Evolutionary conservation across 2,797 vertebrate species (phyloP).

Genomic region (Echiichthys vipera): DNA sequence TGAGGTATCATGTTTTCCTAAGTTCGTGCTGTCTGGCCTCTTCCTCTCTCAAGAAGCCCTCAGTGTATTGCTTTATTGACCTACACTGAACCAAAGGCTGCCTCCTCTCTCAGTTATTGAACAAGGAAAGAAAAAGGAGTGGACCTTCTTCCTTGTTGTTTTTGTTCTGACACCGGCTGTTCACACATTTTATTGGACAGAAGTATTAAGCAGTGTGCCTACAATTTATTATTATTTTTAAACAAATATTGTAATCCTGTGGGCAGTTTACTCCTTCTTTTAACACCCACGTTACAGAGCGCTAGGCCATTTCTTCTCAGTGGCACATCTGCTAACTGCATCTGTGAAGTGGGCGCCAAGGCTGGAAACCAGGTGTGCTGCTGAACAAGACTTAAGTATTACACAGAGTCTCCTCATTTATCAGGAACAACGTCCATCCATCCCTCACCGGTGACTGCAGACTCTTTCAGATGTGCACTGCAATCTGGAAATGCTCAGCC

Average conservation of each 20-base stretch:
- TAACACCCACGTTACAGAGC: constrained; percentile 48
- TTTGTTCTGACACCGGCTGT: constrained; percentile 8
- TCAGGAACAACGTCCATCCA: constrained; percentile 9
- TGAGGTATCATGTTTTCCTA: not conserved
- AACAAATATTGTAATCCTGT: constrained; percentile 61
- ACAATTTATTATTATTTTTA: constrained; percentile 51
- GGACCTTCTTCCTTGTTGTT: constrained; percentile 20
- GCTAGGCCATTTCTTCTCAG: constrained; percentile 49
- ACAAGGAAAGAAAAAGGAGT: not conserved
- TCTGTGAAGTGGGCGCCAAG: constrained; percentile 55
- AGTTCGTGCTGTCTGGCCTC: constrained; percentile 12
- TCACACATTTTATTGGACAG: constrained; percentile 34
- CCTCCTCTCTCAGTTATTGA: constrained; percentile 36
- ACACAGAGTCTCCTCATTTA: constrained; percentile 37
- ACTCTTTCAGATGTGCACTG: not conserved
- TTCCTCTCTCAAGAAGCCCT: constrained; percentile 25
- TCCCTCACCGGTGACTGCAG: constrained; percentile 12
- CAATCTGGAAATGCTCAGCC: not conserved
- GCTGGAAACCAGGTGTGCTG: constrained; percentile 73
- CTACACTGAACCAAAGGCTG: constrained; percentile 12
- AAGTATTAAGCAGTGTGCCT: constrained; percentile 35
- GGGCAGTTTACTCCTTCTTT: constrained; percentile 58
- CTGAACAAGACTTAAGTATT: constrained; percentile 54
- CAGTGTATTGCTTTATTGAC: constrained; percentile 45
- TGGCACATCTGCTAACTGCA: constrained; percentile 71